These are phyloP conservation scores for Notechis scutatus DNA, from an alignment of 2,113 vertebrate genomes.

Conservation along the genomic window DNA sequence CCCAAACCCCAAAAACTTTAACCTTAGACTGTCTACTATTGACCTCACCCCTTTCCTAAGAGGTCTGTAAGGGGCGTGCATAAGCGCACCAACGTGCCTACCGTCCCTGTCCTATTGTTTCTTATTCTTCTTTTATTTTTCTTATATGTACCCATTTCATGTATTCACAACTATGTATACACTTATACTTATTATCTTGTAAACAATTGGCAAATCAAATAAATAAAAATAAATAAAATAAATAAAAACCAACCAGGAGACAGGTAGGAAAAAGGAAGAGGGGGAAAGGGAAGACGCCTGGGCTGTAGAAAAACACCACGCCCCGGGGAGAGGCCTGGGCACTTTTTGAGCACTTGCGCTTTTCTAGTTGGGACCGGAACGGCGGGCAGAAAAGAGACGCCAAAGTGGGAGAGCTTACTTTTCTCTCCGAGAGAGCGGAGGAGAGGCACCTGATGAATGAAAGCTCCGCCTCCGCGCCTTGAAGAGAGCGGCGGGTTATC, in stretches of 20 bases:
- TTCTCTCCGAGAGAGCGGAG: background rate
- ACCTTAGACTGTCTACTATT: no score
- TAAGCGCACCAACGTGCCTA: no score
- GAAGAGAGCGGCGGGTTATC: background rate
- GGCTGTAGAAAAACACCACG: background rate
- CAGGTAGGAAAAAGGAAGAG: background rate
- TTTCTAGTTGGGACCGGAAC: background rate
- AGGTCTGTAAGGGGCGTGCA: no score
- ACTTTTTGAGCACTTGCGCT: background rate
- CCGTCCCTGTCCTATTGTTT: no score
- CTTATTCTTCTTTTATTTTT: no score
- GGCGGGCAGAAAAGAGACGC: background rate
- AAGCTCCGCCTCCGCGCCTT: background rate
- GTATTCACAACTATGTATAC: no score
- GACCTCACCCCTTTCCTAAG: no score
- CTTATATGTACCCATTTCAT: no score
- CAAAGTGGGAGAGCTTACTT: background rate
- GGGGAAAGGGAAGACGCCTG: background rate
- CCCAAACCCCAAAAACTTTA: no score
- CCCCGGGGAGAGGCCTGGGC: background rate
- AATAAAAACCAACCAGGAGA: background rate
- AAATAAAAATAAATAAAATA: no score
- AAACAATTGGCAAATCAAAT: no score
- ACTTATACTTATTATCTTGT: no score
- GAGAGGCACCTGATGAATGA: background rate